Base-by-base conservation (phyloP, 2,113 vertebrate species). In the Sylvietta virens region DNA sequence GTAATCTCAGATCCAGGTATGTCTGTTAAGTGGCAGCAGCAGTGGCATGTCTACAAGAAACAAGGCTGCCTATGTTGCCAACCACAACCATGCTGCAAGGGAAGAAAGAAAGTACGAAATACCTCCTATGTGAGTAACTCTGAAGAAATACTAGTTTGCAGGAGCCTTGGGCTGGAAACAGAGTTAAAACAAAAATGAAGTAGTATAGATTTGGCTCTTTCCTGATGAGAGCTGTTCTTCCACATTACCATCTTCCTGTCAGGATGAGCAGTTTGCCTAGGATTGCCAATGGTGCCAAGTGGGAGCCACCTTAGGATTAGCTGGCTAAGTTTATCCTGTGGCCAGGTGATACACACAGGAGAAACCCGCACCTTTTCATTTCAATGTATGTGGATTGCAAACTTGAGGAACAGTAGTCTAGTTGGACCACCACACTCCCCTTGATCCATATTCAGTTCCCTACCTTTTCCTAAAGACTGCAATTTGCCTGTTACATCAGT, bases 1-100 rank as follows among this genome's bases (percentile, higher is more conserved):
- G 54, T 94, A 96, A 90, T 94, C 94, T 74, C 58, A 90, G 58
- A 56, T 67, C 28, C 44, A 84, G 65, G 50, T 82, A 77, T 88
- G 42, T 94, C 70, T 91, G 53, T 97, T 56, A 13, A 28, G 54
- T 37, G 70, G 72, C 60, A 82, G 82, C 65, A 61, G 74, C 78
- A 79, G 60, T 37, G 61, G 69, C 64, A 61, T 24, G 9, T 71
- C 42, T 76, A 5, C 56, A 37, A 24, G 56, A 39, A 83, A 27
- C 18, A 81, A 56, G 44, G 62, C 54, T 80, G 60, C 31, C 78
- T 70, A 2, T 0, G 7, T 45, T 65, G 51, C 84, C 58, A 87
- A 3, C 48, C 54, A 22, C 62, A 80, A 2, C 65, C 8, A 0
- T 27, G 61, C 19, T 27, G 54, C 27, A 27, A 26, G 48, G 30